Percentiles rank a stretch among this genome's conserved stretches.
These are phyloP conservation scores for Spisula solida DNA, from an alignment of 2,888 invertebrate genomes.

Conservation along the genomic window DNA sequence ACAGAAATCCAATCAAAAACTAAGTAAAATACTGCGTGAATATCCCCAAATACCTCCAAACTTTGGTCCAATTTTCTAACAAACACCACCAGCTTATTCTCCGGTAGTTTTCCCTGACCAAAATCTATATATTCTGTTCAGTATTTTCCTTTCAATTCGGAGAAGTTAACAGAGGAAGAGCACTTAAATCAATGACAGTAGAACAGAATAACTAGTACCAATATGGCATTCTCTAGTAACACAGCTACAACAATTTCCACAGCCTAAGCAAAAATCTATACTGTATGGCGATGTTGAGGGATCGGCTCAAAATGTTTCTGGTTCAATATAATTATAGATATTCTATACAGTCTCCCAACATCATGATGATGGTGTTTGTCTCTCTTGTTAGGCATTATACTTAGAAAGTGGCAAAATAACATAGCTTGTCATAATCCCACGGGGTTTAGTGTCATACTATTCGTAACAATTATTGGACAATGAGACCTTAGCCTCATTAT, in stretches of 20 bases:
- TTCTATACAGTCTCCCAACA: neutral
- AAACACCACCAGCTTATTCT: neutral
- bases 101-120: neutral
- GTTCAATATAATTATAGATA: conserved; percentile 4
- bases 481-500: neutral
- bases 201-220: conserved; percentile 9
- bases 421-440: neutral
- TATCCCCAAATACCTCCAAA: neutral
- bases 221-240: neutral
- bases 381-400: neutral
- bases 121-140: conserved; percentile 13
- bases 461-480: neutral
- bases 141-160: conserved; percentile 8
- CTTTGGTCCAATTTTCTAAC: neutral
- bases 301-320: conserved; percentile 3
- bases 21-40: neutral
- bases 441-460: neutral
- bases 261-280: conserved; percentile 25
- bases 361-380: neutral
- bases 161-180: neutral
- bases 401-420: neutral
- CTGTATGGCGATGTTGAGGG: conserved; percentile 18
- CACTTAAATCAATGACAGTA: conserved; percentile 16
- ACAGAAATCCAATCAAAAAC: neutral
- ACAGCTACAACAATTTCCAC: conserved; percentile 1